Evolutionary conservation across 2,888 invertebrate genomes (phyloP).

Genomic region (Prenolepis imparis): DNA sequence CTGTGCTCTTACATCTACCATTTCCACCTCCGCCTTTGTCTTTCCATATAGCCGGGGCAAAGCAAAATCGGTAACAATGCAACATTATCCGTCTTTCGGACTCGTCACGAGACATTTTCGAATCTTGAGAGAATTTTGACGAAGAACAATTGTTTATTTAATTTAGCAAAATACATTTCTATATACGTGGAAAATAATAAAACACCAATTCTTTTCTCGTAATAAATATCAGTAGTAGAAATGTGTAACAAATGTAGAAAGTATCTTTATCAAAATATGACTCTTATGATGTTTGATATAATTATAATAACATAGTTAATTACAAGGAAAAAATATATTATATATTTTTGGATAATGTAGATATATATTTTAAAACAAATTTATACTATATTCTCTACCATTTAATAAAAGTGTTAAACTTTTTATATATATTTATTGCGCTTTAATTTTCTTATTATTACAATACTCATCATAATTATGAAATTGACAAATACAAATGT

Average conservation of each 20-base stretch:
- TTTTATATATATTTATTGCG: not conserved
- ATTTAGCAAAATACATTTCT: not conserved
- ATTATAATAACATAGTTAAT: not conserved
- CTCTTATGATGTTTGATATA: not conserved
- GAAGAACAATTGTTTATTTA: not conserved
- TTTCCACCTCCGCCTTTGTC: constrained; percentile 72
- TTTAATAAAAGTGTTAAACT: not conserved
- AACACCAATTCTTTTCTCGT: not conserved
- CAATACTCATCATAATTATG: no score
- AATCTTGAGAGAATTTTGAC: constrained; percentile 33
- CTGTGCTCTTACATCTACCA: constrained; percentile 64
- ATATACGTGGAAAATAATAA: not conserved
- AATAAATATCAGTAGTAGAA: not conserved
- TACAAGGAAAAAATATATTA: not conserved
- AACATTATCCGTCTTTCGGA: constrained; percentile 76
- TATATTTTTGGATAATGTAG: not conserved
- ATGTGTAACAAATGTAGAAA: not conserved
- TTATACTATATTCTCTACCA: not conserved
- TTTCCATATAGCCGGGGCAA: constrained; percentile 55
- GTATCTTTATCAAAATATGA: not conserved
- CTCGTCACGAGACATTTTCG: constrained; percentile 49
- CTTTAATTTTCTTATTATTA: not conserved
- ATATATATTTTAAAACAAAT: not conserved
- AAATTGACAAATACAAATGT: no score
- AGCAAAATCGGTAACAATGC: constrained; percentile 78